Evolutionary conservation across 2,888 invertebrate genomes (phyloP), one percentile per base, ranked within the genome.

Genomic region (Zele albiditarsus): DNA sequence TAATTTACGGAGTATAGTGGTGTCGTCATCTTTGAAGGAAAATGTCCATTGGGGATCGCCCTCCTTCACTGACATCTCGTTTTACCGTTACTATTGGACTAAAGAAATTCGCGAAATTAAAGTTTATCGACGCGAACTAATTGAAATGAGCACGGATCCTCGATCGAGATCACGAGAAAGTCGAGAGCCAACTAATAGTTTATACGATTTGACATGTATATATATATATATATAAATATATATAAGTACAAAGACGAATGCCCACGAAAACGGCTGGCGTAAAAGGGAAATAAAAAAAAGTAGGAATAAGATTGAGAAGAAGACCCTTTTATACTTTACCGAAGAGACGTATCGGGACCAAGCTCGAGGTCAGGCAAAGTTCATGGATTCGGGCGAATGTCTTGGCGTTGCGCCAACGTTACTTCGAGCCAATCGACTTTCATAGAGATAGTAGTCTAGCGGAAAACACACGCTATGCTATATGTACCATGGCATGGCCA

Each of bases 321-420:
- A 63, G 33, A 33, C n/a, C 33, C 31, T 63, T 63, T 33, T 53
- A 53, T 53, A 53, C 20, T 31, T 63, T 31, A 33, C 63, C n/a
- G 63, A 63, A 63, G 63, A 63, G 63, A 63, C 33, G 33, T 33
- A 63, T 63, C 63, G 33, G 31, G 63, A 63, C 63, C 63, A 53
- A 20, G 60, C 60, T 33, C 33, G 63, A 63, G 63, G 63, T 63
- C 63, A 63, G 28, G 20, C 33, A 63, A 63, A 63, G 63, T 63
- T 63, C 63, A 63, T 63, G 63, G 33, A 63, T 63, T 33, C 63
- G 33, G 63, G n/a, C 4, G 14, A 57, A 68, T 28, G 53, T 31
- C 53, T 68, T 68, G 31, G 31, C 84, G 58, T 25, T n/a, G 71
- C 74, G 79, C 84, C 84, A 84, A 79, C 62, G 77, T 76, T 78